A percentile compares a stretch with the other conserved stretches of the same genome.
Evolutionary conservation across 2,113 vertebrate genomes (phyloP).

Genomic region (Gallinago jamesoni): DNA sequence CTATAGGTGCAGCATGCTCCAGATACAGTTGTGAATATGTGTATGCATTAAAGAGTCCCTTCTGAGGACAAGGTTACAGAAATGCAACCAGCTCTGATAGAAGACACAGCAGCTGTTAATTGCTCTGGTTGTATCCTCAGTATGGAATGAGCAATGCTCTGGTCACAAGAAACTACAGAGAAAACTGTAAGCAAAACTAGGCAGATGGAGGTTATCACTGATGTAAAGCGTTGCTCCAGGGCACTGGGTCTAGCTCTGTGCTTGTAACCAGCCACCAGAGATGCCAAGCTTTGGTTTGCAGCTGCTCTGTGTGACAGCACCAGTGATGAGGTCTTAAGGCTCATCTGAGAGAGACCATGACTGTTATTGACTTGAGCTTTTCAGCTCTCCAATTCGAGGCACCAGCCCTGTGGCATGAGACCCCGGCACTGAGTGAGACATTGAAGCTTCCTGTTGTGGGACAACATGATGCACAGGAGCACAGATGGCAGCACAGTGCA

Average conservation of each 20-base stretch:
- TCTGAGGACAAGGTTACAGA: background rate
- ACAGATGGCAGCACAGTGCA: background rate
- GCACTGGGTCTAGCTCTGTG: background rate
- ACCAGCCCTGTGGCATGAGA: background rate
- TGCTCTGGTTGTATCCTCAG: background rate
- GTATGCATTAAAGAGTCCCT: background rate
- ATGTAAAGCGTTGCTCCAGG: rapidly evolving
- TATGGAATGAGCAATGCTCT: background rate
- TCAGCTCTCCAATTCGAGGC: background rate
- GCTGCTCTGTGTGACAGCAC: background rate
- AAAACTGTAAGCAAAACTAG: background rate
- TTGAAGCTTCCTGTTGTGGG: rapidly evolving
- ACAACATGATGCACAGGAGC: rapidly evolving
- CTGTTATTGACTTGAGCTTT: background rate
- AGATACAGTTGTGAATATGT: background rate
- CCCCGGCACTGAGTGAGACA: background rate
- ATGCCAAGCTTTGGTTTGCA: background rate
- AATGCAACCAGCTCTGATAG: background rate
- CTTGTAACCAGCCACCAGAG: background rate
- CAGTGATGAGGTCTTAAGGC: background rate
- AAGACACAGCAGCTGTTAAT: background rate
- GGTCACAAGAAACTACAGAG: background rate
- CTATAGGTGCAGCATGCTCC: background rate
- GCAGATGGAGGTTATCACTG: background rate
- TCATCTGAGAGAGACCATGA: background rate